Conservation (phyloP, 2,113 vertebrate species). For the Otolemur garnettii region DNA sequence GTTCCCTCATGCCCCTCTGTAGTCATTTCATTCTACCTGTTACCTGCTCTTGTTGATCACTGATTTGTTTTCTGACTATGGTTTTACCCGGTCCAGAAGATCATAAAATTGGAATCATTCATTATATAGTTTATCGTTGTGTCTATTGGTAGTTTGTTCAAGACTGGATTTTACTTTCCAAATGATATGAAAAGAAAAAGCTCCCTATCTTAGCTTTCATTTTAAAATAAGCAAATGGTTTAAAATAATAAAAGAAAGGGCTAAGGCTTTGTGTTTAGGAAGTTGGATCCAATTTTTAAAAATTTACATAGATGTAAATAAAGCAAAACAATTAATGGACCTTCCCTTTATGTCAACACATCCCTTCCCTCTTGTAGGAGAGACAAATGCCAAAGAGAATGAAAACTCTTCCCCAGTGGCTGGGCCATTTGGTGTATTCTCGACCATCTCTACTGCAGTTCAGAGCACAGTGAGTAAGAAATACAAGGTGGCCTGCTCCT, state of each 20-base stretch:
- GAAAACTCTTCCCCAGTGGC: conserved; percentile 85
- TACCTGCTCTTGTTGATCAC: background rate
- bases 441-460: conserved; percentile 94
- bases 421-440: conserved; percentile 94
- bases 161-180: conserved; percentile 57
- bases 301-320: conserved; percentile 12
- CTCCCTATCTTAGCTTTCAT: conserved; percentile 14
- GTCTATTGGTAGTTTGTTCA: conserved; percentile 19
- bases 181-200: conserved; percentile 44
- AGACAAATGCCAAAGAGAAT: conserved; percentile 68
- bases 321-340: background rate
- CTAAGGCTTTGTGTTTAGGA: background rate
- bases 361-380: conserved; percentile 79
- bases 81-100: conserved; percentile 27
- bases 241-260: conserved; percentile 30
- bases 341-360: background rate
- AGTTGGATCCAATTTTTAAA: background rate
- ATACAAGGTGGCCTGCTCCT: background rate
- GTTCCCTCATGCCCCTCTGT: background rate
- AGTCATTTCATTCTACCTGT: background rate
- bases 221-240: conserved; percentile 54
- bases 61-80: background rate
- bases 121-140: background rate
- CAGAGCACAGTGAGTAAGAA: conserved; percentile 95
- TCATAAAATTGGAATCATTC: background rate